Base-by-base conservation (phyloP, 2,888 invertebrate species). In the Gnatocerus cornutus region DNA sequence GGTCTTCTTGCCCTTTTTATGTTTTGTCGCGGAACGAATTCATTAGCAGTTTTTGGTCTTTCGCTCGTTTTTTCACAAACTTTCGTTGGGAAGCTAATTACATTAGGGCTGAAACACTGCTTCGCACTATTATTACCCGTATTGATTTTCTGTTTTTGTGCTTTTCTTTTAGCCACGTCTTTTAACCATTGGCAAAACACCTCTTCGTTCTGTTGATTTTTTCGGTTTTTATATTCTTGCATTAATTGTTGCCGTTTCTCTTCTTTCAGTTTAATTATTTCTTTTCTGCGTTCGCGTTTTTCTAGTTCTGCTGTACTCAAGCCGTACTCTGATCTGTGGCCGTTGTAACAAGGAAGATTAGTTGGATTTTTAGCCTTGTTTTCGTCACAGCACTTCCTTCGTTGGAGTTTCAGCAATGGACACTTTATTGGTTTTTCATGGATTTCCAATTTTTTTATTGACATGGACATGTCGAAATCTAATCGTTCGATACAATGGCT, bases 101-200 rank as follows among this genome's bases (percentile, higher is more conserved):
- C 73, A 12, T 73, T 78, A n/a, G 79, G 77, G 41, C 75, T 76
- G 30, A 75, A 66, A 64, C 52, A 43, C 50, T 69, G 62, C 48
- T 72, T 74, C 14, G 39, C 14, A 13, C 64, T 48, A 12, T 52
- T 66, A 13, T 12, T 39, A 12, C 21, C 21, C 21, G 29, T 56
- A 50, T 67, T 39, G 53, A 53, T 37, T 46, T 61, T 41, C 59
- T 69, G 61, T 73, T 59, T 59, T 64, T 56, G 64, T 30, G 39
- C 68, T 71, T 77, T 79, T 48, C 82, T 76, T 58, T 73, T 77
- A 1, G 81, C 74, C 6, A 83, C 73, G 29, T 82, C 80, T 72
- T 85, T 85, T 52, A 88, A 79, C 88, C 88, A 88, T 30, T 86
- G 87, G 48, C 85, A 85, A 66, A 88, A 88, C 45, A 87, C 87